phyloP scores from a whole-genome alignment of 2,888 invertebrate genomes.

The Salpingus planirostris region DNA sequence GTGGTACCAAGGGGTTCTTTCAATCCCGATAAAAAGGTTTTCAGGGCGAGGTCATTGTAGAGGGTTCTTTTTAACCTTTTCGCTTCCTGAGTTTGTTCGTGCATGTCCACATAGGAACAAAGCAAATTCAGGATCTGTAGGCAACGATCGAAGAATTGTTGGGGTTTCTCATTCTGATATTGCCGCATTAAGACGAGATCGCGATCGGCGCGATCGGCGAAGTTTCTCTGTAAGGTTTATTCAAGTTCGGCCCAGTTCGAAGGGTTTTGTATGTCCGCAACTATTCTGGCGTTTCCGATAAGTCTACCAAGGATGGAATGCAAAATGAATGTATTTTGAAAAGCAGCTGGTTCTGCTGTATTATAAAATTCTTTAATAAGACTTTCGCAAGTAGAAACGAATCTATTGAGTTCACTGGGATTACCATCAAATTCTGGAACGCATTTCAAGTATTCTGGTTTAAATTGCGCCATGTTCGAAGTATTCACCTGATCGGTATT shows the following conservation, averaged over 20 bases:
- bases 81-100: too few species aligned
- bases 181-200: slow-evolving; percentile 15
- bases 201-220: slow-evolving; percentile 14
- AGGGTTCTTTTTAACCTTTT: too few species aligned
- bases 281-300: slow-evolving; percentile 6
- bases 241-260: slow-evolving; percentile 5
- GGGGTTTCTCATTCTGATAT: slow-evolving; percentile 11
- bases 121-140: too few species aligned
- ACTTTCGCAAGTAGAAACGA: slow-evolving; percentile 1
- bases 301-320: slow-evolving; percentile 11
- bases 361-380: slow-evolving; percentile 5
- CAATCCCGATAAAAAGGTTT: too few species aligned
- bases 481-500: too few species aligned
- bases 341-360: slow-evolving; percentile 4
- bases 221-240: slow-evolving; percentile 7
- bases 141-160: slow-evolving; percentile 16
- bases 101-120: too few species aligned
- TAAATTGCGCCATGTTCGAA: too few species aligned
- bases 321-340: too few species aligned
- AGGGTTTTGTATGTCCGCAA: slow-evolving; percentile 9
- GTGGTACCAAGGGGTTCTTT: too few species aligned
- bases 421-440: too few species aligned
- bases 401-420: slow-evolving; percentile 3
- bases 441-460: too few species aligned
- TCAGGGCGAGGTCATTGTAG: too few species aligned